Evolutionary conservation across 2,113 vertebrate species (phyloP).

Genomic region (Chlamydotis undulata): DNA sequence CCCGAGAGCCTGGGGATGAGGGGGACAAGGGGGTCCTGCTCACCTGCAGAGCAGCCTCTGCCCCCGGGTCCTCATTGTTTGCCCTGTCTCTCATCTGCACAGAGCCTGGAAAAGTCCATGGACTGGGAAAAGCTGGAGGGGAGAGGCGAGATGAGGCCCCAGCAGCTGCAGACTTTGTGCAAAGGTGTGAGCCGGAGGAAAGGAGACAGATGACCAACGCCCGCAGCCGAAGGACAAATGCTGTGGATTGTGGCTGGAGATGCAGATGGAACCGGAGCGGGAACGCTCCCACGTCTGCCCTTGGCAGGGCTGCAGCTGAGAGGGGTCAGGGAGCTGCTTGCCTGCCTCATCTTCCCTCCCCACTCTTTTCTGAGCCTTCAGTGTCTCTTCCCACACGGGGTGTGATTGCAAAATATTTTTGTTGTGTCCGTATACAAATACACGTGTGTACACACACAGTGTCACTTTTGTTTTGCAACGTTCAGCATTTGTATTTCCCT

Average conservation of each 20-base stretch:
- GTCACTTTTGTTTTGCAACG: background rate
- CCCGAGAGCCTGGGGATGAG: rapidly evolving
- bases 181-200: background rate
- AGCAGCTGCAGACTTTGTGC: background rate
- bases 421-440: rapidly evolving
- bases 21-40: background rate
- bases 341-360: background rate
- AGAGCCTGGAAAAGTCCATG: background rate
- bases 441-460: rapidly evolving
- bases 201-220: rapidly evolving
- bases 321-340: background rate
- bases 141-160: background rate
- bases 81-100: background rate
- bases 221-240: background rate
- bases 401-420: background rate
- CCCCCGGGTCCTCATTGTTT: rapidly evolving
- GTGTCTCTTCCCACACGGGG: rapidly evolving
- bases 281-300: rapidly evolving
- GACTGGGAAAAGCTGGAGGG: background rate
- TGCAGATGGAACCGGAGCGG: background rate
- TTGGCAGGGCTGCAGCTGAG: background rate
- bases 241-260: background rate
- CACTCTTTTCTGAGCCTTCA: background rate
- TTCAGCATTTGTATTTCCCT: background rate
- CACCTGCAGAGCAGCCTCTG: background rate